phyloP scores from a whole-genome alignment of 2,113 vertebrate species.

The Mustelus asterias region DNA sequence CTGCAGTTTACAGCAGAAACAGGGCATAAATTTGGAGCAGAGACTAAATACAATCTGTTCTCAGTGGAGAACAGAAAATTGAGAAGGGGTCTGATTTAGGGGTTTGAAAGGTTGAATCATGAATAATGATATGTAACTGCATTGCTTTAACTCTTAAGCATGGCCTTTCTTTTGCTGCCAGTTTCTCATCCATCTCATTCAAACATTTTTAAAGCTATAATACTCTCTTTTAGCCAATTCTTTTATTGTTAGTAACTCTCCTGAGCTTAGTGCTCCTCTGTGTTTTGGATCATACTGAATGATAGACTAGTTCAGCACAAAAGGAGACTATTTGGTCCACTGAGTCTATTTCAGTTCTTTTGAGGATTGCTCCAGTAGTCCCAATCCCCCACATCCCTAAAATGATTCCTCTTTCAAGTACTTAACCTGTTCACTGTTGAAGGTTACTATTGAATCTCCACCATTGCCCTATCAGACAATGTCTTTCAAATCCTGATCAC shows the following conservation, averaged over 20 bases:
- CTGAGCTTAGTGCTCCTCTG: neutral
- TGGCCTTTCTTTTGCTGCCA: neutral
- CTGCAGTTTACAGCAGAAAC: neutral
- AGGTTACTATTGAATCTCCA: neutral
- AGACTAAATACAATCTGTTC: neutral
- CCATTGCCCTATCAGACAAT: neutral
- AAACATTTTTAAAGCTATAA: neutral
- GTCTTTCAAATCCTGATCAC: neutral
- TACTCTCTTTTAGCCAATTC: neutral
- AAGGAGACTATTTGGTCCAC: neutral
- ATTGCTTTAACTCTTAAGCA: neutral
- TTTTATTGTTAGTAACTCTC: neutral
- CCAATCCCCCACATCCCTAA: neutral
- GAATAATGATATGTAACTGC: neutral
- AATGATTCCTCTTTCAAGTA: neutral
- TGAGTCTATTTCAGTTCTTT: neutral
- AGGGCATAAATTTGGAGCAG: neutral
- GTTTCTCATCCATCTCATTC: neutral
- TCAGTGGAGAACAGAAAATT: neutral
- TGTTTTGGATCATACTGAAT: neutral
- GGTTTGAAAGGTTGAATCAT: neutral
- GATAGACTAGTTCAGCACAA: neutral
- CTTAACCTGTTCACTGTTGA: neutral
- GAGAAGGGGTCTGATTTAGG: neutral
- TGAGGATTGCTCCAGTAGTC: neutral